Conservation (phyloP, 2,797 vertebrate species). For the Myiotriccus ornatus region DNA sequence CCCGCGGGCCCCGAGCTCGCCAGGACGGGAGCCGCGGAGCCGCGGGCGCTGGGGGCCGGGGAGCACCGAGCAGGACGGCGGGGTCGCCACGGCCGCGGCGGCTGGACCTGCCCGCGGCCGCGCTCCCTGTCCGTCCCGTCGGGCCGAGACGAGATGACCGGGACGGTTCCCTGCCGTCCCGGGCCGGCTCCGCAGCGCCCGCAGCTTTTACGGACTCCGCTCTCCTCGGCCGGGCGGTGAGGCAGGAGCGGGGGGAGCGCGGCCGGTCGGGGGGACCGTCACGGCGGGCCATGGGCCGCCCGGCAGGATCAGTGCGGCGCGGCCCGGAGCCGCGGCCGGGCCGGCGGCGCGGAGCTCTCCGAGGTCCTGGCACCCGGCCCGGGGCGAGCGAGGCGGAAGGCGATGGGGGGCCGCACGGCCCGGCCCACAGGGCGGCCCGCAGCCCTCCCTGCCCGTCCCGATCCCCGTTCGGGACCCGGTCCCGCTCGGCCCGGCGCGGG, state of each 20-base stretch:
- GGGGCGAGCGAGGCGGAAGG: background rate
- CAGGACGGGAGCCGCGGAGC: background rate
- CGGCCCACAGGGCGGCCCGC: background rate
- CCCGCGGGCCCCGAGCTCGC: background rate
- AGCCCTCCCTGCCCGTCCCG: background rate
- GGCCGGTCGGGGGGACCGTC: background rate
- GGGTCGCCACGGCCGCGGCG: background rate
- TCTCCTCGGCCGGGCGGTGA: background rate
- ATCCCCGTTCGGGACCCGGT: background rate
- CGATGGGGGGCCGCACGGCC: background rate
- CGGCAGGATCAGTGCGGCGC: background rate
- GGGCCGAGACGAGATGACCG: background rate
- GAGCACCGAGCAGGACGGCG: background rate
- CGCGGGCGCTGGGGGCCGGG: background rate
- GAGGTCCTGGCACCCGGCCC: slow-evolving; percentile 29
- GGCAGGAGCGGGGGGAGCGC: background rate
- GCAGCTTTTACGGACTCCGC: background rate
- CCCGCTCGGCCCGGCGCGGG: too few relatives aligned
- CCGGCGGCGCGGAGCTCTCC: slow-evolving; percentile 6
- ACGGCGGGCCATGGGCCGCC: background rate
- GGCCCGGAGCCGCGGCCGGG: background rate
- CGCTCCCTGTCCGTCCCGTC: background rate
- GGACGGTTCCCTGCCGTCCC: background rate
- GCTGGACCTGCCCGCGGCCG: background rate
- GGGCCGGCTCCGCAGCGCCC: background rate